phyloP scores from a whole-genome alignment of 2,113 vertebrate species.

The Cairina moschata region DNA sequence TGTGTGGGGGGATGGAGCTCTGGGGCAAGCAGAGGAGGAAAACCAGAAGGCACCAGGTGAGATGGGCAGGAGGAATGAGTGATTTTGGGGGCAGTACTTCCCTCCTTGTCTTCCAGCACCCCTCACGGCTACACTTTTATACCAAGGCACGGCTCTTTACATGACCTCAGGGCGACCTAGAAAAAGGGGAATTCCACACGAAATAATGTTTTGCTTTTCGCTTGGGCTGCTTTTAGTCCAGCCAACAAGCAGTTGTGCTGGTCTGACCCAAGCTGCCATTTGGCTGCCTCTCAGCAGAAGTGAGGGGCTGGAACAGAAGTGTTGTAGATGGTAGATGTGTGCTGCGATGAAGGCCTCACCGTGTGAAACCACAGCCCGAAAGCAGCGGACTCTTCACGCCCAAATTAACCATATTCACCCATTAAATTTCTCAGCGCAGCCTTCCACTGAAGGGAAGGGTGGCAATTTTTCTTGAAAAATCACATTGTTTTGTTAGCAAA shows the following conservation, averaged over 20 bases:
- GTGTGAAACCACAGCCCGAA: background rate
- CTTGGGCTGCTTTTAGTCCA: background rate
- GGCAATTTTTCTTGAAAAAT: conserved; percentile 14
- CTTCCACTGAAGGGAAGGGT: background rate
- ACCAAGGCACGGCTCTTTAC: background rate
- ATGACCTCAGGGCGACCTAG: background rate
- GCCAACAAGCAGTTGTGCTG: background rate
- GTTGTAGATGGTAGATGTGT: background rate
- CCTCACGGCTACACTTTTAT: background rate
- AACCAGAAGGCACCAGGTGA: background rate
- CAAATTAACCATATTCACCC: background rate
- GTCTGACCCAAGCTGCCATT: background rate
- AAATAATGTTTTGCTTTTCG: background rate
- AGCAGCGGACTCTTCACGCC: accelerated
- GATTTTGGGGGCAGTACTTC: background rate
- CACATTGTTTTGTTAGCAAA: conserved; percentile 42
- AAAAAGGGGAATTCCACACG: background rate
- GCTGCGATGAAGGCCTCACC: background rate
- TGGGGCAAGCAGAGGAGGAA: background rate
- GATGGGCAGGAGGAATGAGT: background rate
- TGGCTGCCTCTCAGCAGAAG: background rate
- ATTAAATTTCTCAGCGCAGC: background rate
- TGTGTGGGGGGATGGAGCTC: background rate
- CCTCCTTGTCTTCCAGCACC: background rate
- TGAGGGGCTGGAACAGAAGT: background rate